A percentile compares a stretch with the other conserved stretches of the same genome.
Evolutionary conservation across 2,888 invertebrate genomes (phyloP).

Genomic region (Oasisia sp.): DNA sequence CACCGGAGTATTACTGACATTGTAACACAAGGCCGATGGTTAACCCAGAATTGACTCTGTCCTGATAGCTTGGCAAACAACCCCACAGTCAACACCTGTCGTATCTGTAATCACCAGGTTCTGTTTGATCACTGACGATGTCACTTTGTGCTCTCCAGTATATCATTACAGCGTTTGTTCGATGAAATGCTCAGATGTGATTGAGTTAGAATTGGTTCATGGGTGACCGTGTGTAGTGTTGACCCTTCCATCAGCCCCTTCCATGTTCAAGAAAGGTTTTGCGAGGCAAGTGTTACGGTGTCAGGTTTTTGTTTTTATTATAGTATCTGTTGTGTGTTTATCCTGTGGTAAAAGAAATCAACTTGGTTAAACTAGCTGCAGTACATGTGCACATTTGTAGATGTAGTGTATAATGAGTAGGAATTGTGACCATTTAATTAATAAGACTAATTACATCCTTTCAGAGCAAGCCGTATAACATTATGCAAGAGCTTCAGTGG

Average conservation of each 20-base stretch:
- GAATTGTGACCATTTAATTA: not conserved
- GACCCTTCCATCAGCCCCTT: not conserved
- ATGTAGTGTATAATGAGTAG: not conserved
- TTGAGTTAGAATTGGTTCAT: not conserved
- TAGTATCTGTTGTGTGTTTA: not conserved
- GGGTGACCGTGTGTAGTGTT: too few relatives aligned
- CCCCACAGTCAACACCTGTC: not conserved
- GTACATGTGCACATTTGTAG: not conserved
- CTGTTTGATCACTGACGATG: not conserved
- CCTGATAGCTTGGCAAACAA: not conserved
- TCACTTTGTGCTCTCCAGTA: not conserved
- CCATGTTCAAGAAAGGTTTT: not conserved
- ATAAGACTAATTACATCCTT: not conserved
- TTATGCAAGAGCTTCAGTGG: not conserved
- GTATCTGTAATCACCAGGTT: not conserved
- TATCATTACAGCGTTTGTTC: not conserved
- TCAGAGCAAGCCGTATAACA: not conserved
- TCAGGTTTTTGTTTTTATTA: not conserved
- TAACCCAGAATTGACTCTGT: not conserved
- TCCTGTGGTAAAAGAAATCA: not conserved
- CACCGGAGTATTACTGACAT: too few relatives aligned
- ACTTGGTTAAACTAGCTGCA: not conserved
- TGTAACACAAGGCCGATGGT: not conserved
- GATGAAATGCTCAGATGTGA: not conserved
- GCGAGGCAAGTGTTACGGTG: not conserved